Evolutionary conservation across 2,888 invertebrate species (phyloP), one percentile per base, ranked within the genome.

Genomic region (Amiota minor): DNA sequence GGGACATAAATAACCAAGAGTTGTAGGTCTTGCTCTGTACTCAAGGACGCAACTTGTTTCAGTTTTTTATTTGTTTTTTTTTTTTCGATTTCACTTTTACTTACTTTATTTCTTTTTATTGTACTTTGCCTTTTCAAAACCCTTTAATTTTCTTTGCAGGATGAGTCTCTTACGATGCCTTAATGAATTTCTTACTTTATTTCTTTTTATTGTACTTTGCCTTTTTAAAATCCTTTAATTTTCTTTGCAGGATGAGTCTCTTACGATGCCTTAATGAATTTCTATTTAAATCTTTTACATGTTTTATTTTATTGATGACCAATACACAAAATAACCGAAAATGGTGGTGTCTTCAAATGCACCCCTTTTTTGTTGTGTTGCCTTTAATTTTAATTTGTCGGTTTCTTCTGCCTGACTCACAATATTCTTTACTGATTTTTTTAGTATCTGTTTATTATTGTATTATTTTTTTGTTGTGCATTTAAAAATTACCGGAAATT

Each of bases 401-500:
- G 35, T 35, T 35, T 35, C 35, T 35, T 35, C 2, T 35, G 23
- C 23, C 3, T 23, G 35, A 3, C 35, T 6, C 35, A 35, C 0
- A 35, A 35, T 35, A 3, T 35, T 35, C 72, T 53, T 68, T 75
- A 67, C 62, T 75, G 62, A 18, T 47, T 10, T 50, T 35, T 20
- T 2, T 18, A 10, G 18, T n/a, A 59, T 3, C 23, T 35, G 0
- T 23, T n/a, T 35, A 4, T 70, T 59, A 61, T 76, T 50, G 70
- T n/a, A n/a, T 35, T 16, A 71, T 61, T 75, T 74, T 65, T 80
- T 77, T 76, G 77, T 77, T 23, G 78, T 76, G 79, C 81, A 83
- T 83, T 86, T 77, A 81, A 80, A 83, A 83, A 83, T 83, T 83
- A 83, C 83, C 79, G 75, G 81, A 85, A 79, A 86, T 83, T 84